These are phyloP conservation scores for Mus minutoides DNA, from an alignment of 2,797 vertebrate genomes.

Conservation along the genomic window DNA sequence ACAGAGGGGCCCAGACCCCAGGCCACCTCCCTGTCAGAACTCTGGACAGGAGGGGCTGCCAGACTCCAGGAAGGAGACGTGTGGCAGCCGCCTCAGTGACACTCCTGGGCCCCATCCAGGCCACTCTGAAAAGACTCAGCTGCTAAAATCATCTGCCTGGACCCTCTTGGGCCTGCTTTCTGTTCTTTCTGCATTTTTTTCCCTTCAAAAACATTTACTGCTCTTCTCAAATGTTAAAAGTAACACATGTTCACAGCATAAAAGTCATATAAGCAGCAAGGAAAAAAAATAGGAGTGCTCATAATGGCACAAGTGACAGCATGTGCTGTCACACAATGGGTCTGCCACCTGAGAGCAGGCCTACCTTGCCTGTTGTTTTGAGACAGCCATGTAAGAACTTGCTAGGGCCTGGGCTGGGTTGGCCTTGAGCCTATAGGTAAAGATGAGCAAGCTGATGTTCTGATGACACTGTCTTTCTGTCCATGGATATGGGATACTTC, in stretches of 20 bases:
- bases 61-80: neutral
- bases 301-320: fast-evolving
- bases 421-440: neutral
- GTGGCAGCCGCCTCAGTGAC: neutral
- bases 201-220: neutral
- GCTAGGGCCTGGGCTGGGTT: neutral
- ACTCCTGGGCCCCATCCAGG: constrained; percentile 40
- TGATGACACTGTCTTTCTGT: neutral
- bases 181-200: neutral
- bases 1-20: neutral
- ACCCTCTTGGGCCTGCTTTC: neutral
- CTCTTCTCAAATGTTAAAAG: constrained; percentile 14
- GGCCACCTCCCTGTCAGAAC: neutral
- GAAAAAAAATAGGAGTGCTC: neutral
- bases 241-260: neutral
- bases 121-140: neutral
- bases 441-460: too few relatives aligned
- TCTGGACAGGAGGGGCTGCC: neutral
- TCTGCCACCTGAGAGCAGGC: neutral
- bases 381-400: fast-evolving
- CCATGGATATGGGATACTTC: neutral
- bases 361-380: too few relatives aligned
- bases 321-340: neutral
- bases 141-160: constrained; percentile 25
- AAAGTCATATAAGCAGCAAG: neutral